phyloP scores from a whole-genome alignment of 2,113 vertebrate genomes.

The Vombatus ursinus region DNA sequence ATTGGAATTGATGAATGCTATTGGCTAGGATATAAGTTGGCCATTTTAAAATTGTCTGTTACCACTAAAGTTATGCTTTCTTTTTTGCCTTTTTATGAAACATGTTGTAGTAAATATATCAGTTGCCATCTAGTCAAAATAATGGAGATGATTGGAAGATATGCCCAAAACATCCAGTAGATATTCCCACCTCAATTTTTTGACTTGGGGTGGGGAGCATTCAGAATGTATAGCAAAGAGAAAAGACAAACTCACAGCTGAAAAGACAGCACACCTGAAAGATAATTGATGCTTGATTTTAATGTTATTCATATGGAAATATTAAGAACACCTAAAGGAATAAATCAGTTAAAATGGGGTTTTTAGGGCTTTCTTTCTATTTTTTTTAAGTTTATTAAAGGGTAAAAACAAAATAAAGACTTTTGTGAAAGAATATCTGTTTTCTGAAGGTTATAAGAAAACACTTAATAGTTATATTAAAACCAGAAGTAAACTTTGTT shows the following conservation, averaged over 20 bases:
- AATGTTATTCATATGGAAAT: conserved; percentile 59
- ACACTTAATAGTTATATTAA: conserved; percentile 50
- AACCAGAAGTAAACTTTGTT: conserved; percentile 65
- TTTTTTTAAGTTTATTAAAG: conserved; percentile 52
- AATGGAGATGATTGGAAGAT: neutral
- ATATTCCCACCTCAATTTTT: neutral
- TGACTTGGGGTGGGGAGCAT: neutral
- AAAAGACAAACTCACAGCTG: neutral
- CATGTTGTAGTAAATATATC: neutral
- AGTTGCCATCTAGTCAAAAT: neutral
- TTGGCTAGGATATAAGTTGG: conserved; percentile 6
- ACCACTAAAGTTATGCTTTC: neutral
- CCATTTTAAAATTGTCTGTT: neutral
- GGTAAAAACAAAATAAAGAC: conserved; percentile 43
- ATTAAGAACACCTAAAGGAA: neutral
- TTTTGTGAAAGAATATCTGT: conserved; percentile 42
- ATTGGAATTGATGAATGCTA: neutral
- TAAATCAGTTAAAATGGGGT: conserved; percentile 5
- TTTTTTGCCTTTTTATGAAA: neutral
- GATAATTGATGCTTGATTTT: conserved; percentile 11
- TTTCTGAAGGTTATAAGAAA: conserved; percentile 34
- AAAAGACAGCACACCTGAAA: neutral
- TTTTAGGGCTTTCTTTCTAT: conserved; percentile 31
- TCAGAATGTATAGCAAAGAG: neutral
- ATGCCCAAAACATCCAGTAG: neutral